phyloP scores from a whole-genome alignment of 2,113 vertebrate genomes.

The Nematolebias whitei region DNA sequence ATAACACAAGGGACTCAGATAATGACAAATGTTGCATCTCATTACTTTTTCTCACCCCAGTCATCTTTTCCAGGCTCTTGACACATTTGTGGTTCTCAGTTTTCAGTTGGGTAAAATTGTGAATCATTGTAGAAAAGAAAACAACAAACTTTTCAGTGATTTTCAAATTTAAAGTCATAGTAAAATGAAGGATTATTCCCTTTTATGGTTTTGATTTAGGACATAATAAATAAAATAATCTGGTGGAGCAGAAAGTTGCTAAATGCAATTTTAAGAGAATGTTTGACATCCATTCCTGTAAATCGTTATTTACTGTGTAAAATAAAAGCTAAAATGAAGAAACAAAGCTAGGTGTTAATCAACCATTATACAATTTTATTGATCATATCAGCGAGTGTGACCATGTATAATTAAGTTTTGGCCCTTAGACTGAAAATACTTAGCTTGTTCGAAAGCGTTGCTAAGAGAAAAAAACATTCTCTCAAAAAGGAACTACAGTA shows the following conservation, averaged over 20 bases:
- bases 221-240: not conserved
- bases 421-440: too few species aligned
- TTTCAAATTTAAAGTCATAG: slow-evolving; percentile 2
- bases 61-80: slow-evolving; percentile 37
- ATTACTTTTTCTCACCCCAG: slow-evolving; percentile 25
- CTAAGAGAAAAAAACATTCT: not conserved
- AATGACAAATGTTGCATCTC: slow-evolving; percentile 38
- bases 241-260: too few species aligned
- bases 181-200: not conserved
- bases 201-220: not conserved
- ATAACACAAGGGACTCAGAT: slow-evolving; percentile 23
- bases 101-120: slow-evolving; percentile 13
- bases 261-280: too few species aligned
- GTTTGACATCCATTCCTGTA: too few species aligned
- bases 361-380: too few species aligned
- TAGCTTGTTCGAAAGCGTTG: not conserved
- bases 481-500: not conserved
- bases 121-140: not conserved
- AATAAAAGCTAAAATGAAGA: too few species aligned
- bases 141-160: not conserved
- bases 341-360: too few species aligned
- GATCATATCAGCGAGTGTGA: too few species aligned
- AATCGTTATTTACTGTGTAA: too few species aligned
- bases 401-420: too few species aligned
- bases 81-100: slow-evolving; percentile 12